Base-by-base conservation (phyloP, 2,888 invertebrate genomes). In the Drosophila paucipuncta region DNA sequence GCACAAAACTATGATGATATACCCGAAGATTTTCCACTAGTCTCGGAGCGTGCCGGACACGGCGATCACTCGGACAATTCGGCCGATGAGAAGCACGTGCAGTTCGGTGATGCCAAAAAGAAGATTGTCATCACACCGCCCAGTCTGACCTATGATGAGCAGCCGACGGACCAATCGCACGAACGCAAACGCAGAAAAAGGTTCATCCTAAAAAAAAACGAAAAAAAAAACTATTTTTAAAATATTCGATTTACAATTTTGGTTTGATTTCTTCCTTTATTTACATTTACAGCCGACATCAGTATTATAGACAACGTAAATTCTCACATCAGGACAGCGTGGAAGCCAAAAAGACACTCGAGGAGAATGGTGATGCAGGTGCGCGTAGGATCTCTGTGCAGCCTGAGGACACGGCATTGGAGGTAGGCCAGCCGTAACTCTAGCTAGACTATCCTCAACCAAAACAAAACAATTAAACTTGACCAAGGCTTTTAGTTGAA, bases 321-420 rank as follows among this genome's bases (percentile, higher is more conserved):
- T 96, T 95, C 92, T 97, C 97, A 47, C 94, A 97, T 66, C 97
- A 97, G 89, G 97, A 97, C 91, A 96, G 96, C 88, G 95, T 94
- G 81, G 94, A 92, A 82, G 79, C 83, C 73, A 92, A 91, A 84
- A 92, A 92, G 80, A 85, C 86, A 60, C 67, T 88, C 74, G 92
- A 92, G 82, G 93, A 92, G 79, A 91, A 91, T 83, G 92, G 91
- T 81, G 92, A 92, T 83, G 91, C 91, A 80, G 89, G 83, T 68
- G 90, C 89, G 84, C 94, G 95, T 54, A 94, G 95, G 76, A 94
- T 96, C 80, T 96, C 96, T 82, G 95, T 95, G 60, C 96, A 96
- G 90, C 96, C 96, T 49, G 96, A 96, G 85, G 97, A 97, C 92
- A 96, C 97, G 79, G 95, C 95, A 35, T 94, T 98, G 73, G 95